A percentile compares a stretch with the other conserved stretches of the same genome.
Evolutionary conservation across 1,140 invertebrate species (phyloP).

Genomic region (Saccostrea glomerata): DNA sequence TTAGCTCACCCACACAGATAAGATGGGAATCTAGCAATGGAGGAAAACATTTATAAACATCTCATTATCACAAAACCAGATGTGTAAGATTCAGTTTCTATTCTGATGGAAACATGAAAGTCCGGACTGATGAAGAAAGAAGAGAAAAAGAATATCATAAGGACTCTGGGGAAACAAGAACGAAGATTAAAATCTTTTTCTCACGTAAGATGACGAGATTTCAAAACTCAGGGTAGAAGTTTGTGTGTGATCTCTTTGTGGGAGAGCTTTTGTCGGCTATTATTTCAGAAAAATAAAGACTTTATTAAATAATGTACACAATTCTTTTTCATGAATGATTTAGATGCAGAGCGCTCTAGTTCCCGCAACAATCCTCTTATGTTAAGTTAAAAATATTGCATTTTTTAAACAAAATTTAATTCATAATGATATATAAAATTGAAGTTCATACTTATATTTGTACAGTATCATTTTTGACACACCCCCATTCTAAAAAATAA

Average conservation of each 20-base stretch:
- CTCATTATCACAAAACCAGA: constrained; percentile 25
- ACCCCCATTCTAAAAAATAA: too few relatives aligned
- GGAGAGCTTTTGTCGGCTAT: neutral
- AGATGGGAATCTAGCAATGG: constrained; percentile 5
- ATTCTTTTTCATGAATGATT: too few relatives aligned
- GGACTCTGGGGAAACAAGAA: constrained; percentile 21
- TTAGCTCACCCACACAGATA: constrained; percentile 3
- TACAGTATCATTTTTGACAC: too few relatives aligned
- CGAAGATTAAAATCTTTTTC: constrained; percentile 13
- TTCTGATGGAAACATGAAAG: constrained; percentile 23
- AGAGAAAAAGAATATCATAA: neutral
- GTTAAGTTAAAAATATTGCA: too few relatives aligned
- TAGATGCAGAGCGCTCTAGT: too few relatives aligned
- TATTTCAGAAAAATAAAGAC: too few relatives aligned
- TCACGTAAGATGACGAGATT: constrained; percentile 37
- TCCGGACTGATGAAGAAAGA: neutral
- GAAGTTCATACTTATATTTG: too few relatives aligned
- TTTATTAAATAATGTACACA: too few relatives aligned
- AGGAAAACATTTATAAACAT: constrained; percentile 27
- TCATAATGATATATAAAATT: too few relatives aligned
- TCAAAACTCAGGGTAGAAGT: neutral
- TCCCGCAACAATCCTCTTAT: too few relatives aligned
- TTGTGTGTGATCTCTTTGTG: constrained; percentile 30
- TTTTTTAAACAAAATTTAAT: too few relatives aligned
- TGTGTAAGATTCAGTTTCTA: constrained; percentile 15